Evolutionary conservation across 1,140 invertebrate genomes (phyloP).

Genomic region (Cotesia typhae): DNA sequence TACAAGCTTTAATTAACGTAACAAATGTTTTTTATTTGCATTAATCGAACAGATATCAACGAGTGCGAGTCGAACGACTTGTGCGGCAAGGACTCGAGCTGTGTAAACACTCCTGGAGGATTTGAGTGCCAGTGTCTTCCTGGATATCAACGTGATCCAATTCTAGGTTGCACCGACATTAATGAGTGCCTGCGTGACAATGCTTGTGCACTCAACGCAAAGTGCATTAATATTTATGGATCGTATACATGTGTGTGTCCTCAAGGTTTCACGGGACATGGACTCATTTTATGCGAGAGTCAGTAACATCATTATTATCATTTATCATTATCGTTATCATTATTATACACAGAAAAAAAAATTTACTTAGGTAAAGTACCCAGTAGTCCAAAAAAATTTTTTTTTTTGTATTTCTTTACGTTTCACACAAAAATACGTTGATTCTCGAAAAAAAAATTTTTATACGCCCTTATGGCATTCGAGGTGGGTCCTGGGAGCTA

Average conservation of each 20-base stretch:
- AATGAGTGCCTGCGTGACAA: conserved; percentile 67
- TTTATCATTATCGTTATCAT: conserved; percentile 8
- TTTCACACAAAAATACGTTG: too few species aligned
- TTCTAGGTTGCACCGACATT: conserved; percentile 64
- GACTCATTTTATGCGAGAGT: conserved; percentile 79
- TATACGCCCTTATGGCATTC: too few species aligned
- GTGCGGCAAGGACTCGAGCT: conserved; percentile 68
- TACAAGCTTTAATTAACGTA: neutral
- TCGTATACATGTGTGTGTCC: conserved; percentile 80
- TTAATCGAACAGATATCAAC: conserved; percentile 67
- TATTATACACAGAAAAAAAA: neutral
- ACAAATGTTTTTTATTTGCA: neutral
- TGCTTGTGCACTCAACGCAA: conserved; percentile 76
- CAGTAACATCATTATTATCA: conserved; percentile 65
- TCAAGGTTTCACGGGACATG: conserved; percentile 76
- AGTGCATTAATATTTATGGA: conserved; percentile 79
- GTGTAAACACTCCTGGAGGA: conserved; percentile 67
- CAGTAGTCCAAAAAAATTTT: too few species aligned
- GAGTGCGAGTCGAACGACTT: conserved; percentile 66
- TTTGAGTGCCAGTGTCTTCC: conserved; percentile 67
- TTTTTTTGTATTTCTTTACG: too few species aligned
- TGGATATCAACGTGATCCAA: conserved; percentile 61
- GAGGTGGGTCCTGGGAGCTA: too few species aligned
- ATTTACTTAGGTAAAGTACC: too few species aligned
- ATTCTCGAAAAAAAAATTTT: too few species aligned